phyloP scores from a whole-genome alignment of 2,797 vertebrate species.

The Acanthiza pusilla region DNA sequence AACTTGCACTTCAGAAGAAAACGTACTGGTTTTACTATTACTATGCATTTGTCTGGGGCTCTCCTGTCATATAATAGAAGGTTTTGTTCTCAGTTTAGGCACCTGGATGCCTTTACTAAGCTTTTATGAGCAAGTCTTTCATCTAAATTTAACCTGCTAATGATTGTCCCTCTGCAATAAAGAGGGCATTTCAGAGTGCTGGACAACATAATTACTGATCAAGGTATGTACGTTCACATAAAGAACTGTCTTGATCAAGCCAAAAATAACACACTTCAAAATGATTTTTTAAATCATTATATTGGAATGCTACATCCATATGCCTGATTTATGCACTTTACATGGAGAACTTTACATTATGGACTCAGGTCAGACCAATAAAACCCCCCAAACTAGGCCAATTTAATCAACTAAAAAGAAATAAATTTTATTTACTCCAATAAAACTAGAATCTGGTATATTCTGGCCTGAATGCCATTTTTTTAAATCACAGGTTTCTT shows the following conservation, averaged over 20 bases:
- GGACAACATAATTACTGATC: conserved; percentile 41
- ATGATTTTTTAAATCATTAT: background rate
- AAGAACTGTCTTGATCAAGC: background rate
- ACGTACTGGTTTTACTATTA: background rate
- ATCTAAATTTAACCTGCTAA: conserved; percentile 53
- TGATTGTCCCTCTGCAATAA: conserved; percentile 1
- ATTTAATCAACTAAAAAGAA: background rate
- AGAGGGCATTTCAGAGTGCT: conserved; percentile 10
- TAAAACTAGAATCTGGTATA: background rate
- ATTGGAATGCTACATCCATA: background rate
- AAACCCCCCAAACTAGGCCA: background rate
- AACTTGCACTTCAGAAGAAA: conserved; percentile 32
- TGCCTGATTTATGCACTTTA: background rate
- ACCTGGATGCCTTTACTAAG: background rate
- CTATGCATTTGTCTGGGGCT: background rate
- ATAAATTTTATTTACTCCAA: background rate
- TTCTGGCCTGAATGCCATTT: background rate
- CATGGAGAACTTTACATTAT: background rate
- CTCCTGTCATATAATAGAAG: background rate
- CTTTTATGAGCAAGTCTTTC: conserved; percentile 37
- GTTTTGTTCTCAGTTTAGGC: conserved; percentile 24
- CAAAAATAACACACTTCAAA: conserved; percentile 16
- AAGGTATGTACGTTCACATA: background rate
- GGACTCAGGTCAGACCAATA: background rate
- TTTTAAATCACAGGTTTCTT: background rate